Evolutionary conservation across 1,140 invertebrate genomes (phyloP).

Genomic region (Drosophila tristis): DNA sequence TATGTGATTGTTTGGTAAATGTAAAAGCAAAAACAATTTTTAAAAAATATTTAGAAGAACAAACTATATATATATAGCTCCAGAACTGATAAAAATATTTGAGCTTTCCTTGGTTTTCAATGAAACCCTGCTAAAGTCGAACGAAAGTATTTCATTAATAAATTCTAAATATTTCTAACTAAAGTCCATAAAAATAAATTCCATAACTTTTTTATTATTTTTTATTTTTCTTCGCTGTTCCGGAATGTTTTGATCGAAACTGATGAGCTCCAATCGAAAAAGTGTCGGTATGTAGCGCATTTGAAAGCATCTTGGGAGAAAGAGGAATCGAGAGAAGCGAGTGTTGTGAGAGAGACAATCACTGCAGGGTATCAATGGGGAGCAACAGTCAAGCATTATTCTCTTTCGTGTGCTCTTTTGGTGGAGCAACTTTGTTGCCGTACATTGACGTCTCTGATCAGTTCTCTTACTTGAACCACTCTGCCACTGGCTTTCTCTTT

Average conservation of each 20-base stretch:
- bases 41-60: too few species aligned
- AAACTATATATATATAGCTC: too few species aligned
- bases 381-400: background rate
- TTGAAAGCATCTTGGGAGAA: conserved; percentile 34
- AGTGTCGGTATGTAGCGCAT: conserved; percentile 6
- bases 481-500: conserved; percentile 9
- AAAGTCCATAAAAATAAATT: background rate
- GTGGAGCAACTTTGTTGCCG: conserved; percentile 72
- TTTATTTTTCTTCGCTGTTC: background rate
- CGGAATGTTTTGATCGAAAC: background rate
- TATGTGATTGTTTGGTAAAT: too few species aligned
- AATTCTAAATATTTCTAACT: too few species aligned
- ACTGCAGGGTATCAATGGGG: background rate
- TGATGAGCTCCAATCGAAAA: conserved; percentile 8
- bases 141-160: too few species aligned
- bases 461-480: conserved; percentile 11
- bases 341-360: conserved; percentile 9
- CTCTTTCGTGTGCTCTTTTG: conserved; percentile 15
- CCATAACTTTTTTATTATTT: background rate
- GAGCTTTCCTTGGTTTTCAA: too few species aligned
- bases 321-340: conserved; percentile 20
- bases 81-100: too few species aligned
- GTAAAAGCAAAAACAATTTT: too few species aligned
- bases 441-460: conserved; percentile 65
- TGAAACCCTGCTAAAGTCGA: too few species aligned